Percentiles rank a stretch among this genome's conserved stretches.
These are phyloP conservation scores for Drosophila flavopinicola DNA, from an alignment of 2,888 invertebrate species.

Conservation along the genomic window DNA sequence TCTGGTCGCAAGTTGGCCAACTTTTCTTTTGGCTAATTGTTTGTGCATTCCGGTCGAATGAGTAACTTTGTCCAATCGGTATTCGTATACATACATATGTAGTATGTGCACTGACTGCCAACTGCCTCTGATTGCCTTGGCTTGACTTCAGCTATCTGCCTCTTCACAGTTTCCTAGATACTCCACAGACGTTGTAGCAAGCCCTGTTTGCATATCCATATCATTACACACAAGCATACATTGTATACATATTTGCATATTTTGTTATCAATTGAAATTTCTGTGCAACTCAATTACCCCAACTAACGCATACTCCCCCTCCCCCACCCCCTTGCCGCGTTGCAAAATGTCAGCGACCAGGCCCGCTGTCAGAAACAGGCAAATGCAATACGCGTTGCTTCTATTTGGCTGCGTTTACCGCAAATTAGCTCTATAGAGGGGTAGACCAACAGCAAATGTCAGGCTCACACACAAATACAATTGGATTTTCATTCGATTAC, in stretches of 20 bases:
- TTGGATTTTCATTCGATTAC: slow-evolving; percentile 1
- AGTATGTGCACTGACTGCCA: not conserved
- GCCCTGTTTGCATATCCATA: not conserved
- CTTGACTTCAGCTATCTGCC: not conserved
- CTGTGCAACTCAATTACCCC: slow-evolving; percentile 26
- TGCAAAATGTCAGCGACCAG: slow-evolving; percentile 10
- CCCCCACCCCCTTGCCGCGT: not conserved
- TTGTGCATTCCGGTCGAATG: slow-evolving; percentile 23
- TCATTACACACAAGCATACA: slow-evolving; percentile 1
- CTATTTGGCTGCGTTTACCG: slow-evolving; percentile 15
- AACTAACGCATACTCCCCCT: not conserved
- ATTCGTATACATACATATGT: too few species aligned
- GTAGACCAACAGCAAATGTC: slow-evolving; percentile 18
- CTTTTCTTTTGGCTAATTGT: slow-evolving; percentile 48
- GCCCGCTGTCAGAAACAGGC: slow-evolving; percentile 52
- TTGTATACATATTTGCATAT: slow-evolving; percentile 16
- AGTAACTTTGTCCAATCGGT: not conserved
- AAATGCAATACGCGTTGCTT: slow-evolving; percentile 9
- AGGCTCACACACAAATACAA: not conserved
- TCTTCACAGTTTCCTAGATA: not conserved
- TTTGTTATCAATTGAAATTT: slow-evolving; percentile 29
- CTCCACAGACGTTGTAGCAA: not conserved
- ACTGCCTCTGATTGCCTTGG: not conserved
- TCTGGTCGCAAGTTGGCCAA: slow-evolving; percentile 22
- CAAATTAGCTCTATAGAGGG: slow-evolving; percentile 24